Evolutionary conservation across 1,140 invertebrate species (phyloP).

Genomic region (Mylabris phalerata): DNA sequence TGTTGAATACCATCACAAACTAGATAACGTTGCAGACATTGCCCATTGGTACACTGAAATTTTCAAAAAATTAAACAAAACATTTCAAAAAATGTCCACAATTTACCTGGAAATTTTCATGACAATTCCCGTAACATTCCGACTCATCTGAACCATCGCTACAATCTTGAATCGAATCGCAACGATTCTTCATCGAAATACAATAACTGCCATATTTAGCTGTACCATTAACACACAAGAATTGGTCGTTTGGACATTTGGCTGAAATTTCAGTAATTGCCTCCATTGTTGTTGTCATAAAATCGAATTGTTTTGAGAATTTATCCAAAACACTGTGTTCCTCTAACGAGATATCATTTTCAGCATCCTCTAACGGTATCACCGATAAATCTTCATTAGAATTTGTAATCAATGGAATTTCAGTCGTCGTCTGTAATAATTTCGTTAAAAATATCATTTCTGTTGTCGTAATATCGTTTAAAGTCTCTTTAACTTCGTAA

Average conservation of each 20-base stretch:
- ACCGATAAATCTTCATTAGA: conserved; percentile 15
- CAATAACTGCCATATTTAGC: conserved; percentile 51
- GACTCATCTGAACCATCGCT: conserved; percentile 58
- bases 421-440: conserved; percentile 20
- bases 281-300: not conserved
- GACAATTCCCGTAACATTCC: conserved; percentile 47
- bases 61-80: not conserved
- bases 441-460: conserved; percentile 27
- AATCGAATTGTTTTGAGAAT: conserved; percentile 6
- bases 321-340: conserved; percentile 28
- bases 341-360: conserved; percentile 29
- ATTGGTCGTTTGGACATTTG: conserved; percentile 52
- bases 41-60: conserved; percentile 56
- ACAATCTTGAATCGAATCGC: conserved; percentile 57
- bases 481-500: conserved; percentile 31
- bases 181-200: conserved; percentile 48
- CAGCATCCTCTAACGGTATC: conserved; percentile 15
- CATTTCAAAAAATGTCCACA: not conserved
- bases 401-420: conserved; percentile 1
- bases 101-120: conserved; percentile 48
- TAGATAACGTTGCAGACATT: conserved; percentile 61
- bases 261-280: conserved; percentile 39
- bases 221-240: conserved; percentile 55
- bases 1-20: conserved; percentile 68
- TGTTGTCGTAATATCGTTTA: conserved; percentile 31